Evolutionary conservation across 1,140 invertebrate species (phyloP).

Genomic region (Panagrolaimus sp.): DNA sequence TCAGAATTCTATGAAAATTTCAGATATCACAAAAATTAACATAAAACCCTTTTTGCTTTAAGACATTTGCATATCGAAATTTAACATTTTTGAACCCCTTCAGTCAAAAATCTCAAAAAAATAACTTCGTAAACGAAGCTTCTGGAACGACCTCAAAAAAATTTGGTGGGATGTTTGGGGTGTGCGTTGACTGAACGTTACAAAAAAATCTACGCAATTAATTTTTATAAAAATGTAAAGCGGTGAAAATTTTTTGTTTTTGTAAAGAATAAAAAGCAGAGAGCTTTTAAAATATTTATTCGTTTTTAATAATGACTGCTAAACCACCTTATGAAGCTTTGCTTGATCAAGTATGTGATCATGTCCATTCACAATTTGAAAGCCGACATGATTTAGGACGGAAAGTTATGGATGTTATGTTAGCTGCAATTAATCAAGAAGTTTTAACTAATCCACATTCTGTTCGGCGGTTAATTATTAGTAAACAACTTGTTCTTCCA

Average conservation of each 20-base stretch:
- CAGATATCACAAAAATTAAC: too few species aligned
- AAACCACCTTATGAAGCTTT: conserved; percentile 18
- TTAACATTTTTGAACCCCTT: too few species aligned
- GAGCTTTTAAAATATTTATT: too few species aligned
- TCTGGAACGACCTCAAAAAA: too few species aligned
- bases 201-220: not conserved
- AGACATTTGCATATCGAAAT: too few species aligned
- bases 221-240: not conserved
- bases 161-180: not conserved
- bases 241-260: not conserved
- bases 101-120: too few species aligned
- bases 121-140: too few species aligned
- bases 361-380: conserved; percentile 43
- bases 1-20: too few species aligned
- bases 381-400: conserved; percentile 44
- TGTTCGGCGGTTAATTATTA: conserved; percentile 55
- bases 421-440: conserved; percentile 56
- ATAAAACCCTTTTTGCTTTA: too few species aligned
- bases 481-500: conserved; percentile 57
- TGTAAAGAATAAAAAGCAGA: too few species aligned
- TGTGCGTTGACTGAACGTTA: not conserved
- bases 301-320: too few species aligned
- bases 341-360: conserved; percentile 49
- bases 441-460: conserved; percentile 54
- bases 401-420: conserved; percentile 53